Percentiles rank a stretch among this genome's conserved stretches.
phyloP scores from a whole-genome alignment of 1,140 invertebrate genomes.

The Heliconius hewitsoni region DNA sequence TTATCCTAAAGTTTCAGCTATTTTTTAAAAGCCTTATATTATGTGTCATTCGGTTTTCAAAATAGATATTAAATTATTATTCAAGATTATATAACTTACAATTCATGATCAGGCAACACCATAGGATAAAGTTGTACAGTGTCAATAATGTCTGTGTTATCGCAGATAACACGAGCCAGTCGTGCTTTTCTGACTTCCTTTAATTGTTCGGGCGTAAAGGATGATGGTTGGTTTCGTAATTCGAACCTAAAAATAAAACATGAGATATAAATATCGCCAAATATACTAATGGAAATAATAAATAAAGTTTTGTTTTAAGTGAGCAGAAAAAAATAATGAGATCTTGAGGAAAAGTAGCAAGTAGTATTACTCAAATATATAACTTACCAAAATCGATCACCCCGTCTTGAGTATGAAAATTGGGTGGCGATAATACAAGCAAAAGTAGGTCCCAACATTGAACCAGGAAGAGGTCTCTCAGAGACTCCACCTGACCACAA shows the following conservation, averaged over 20 bases:
- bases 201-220: conserved; percentile 94
- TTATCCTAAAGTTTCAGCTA: not conserved
- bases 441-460: conserved; percentile 96
- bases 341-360: not conserved
- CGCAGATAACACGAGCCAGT: conserved; percentile 94
- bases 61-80: not conserved
- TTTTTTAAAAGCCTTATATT: no score
- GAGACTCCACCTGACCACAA: conserved; percentile 96
- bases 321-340: not conserved
- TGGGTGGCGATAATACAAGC: conserved; percentile 98
- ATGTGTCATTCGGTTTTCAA: no score
- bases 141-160: conserved; percentile 96
- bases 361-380: not conserved
- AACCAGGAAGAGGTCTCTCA: conserved; percentile 91
- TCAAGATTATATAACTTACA: conserved; percentile 84
- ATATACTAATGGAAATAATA: not conserved
- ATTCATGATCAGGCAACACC: conserved; percentile 94
- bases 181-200: conserved; percentile 93
- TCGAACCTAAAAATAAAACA: conserved; percentile 85
- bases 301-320: not conserved
- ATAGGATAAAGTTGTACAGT: conserved; percentile 97
- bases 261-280: not conserved
- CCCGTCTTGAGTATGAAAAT: conserved; percentile 93
- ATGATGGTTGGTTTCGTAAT: conserved; percentile 94
- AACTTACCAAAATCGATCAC: conserved; percentile 95